Evolutionary conservation across 64 coral and sea anemone genomes (phyloP), one percentile per base, ranked within the genome.

Genomic region (Actinia tenebrosa): DNA sequence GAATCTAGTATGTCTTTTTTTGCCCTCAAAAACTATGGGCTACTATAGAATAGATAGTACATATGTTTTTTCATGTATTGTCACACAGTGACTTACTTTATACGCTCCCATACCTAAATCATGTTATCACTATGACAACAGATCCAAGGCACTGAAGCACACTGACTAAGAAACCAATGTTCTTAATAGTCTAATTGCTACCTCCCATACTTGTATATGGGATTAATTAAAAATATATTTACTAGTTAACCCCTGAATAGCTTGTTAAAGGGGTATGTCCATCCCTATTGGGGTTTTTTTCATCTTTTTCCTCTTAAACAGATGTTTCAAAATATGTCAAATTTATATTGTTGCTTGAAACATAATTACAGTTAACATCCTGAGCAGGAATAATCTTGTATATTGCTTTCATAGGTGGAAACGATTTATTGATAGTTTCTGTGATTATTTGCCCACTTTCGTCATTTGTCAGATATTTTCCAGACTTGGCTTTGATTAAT

Each of bases 21-120:
- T 20, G n/a, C 20, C 23, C 23, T 71, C 25, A 71, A 71, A 19
- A 64, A 55, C 53, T 64, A 71, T 9, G 66, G 66, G 22, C 25
- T 71, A 5, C 9, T 25, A 71, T 25, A 6, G 23, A 71, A 27
- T 71, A 11, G 4, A 2, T 25, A 10, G 25, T 27, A 26, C 6
- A 75, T 13, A 58, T 58, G 15, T 58, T 11, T 58, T 8, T 58
- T 58, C 10, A 58, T 58, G 56, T 58, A 58, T 58, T 75, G 69
- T 75, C 69, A 75, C 69, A 75, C 26, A 75, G 69, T 75, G 69
- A 75, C 69, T 75, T 75, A 75, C 69, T 75, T 75, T 75, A 75
- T 75, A 75, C n/a, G 11, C 25, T 75, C 69, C 69, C 13, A 30
- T 30, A 42, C 69, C 26, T 13, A 75, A 75, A 75, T 15, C 69